Conservation (phyloP, 2,113 vertebrate species). For the Amia ocellicauda region DNA sequence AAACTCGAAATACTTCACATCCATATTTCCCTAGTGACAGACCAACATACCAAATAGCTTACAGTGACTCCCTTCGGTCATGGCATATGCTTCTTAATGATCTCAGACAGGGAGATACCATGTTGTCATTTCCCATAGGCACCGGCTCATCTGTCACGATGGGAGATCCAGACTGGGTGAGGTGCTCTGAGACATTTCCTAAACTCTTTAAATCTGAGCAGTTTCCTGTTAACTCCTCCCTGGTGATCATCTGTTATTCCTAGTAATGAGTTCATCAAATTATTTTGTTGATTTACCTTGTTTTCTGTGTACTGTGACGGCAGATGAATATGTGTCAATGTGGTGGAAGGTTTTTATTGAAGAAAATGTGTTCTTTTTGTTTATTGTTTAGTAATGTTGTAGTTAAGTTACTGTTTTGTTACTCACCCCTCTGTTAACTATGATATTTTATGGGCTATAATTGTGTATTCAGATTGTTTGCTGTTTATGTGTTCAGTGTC, state of each 20-base stretch:
- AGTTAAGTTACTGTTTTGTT: too few species aligned
- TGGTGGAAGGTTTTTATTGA: too few species aligned
- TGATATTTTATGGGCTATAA: too few species aligned
- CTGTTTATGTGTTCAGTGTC: too few species aligned
- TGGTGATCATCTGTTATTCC: conserved; percentile 70
- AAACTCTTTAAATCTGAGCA: conserved; percentile 71
- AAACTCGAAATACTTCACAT: not conserved
- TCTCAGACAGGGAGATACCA: conserved; percentile 79
- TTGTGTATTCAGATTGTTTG: too few species aligned
- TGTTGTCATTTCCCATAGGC: conserved; percentile 80
- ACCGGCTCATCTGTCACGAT: conserved; percentile 76
- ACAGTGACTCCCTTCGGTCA: conserved; percentile 78
- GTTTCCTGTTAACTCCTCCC: conserved; percentile 64
- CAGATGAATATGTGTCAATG: too few species aligned
- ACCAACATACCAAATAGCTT: conserved; percentile 73
- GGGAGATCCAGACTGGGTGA: conserved; percentile 75
- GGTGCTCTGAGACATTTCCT: conserved; percentile 77
- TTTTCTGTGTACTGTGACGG: too few species aligned
- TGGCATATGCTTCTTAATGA: conserved; percentile 86
- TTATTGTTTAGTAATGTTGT: too few species aligned
- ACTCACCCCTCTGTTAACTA: too few species aligned
- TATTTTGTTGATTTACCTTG: too few species aligned
- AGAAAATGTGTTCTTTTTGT: too few species aligned
- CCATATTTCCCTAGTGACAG: conserved; percentile 67
- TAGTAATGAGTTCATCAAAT: conserved; percentile 7